phyloP scores from a whole-genome alignment of 1,140 invertebrate species.

The Acromyrmex echinatior region DNA sequence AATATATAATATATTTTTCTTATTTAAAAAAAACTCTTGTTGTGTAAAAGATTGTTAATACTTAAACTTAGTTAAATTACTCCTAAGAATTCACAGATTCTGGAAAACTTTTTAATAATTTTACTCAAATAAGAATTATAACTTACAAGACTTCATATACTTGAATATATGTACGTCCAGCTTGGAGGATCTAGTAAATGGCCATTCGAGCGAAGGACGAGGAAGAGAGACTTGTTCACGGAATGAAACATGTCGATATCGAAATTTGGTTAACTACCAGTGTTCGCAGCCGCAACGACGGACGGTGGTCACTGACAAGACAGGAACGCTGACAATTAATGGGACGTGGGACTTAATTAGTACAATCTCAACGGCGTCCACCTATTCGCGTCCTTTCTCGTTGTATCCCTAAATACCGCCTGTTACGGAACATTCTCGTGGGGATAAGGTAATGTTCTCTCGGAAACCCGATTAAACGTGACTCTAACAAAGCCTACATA shows the following conservation, averaged over 20 bases:
- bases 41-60: background rate
- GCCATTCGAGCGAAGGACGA: background rate
- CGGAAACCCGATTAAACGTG: slow-evolving; percentile 35
- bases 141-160: background rate
- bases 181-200: background rate
- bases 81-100: background rate
- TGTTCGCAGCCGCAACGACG: slow-evolving; percentile 68
- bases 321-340: slow-evolving; percentile 76
- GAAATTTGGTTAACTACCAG: slow-evolving; percentile 72
- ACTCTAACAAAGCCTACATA: slow-evolving; percentile 3
- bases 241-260: slow-evolving; percentile 73
- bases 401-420: slow-evolving; percentile 60
- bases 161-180: background rate
- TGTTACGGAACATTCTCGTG: slow-evolving; percentile 62
- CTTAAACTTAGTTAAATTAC: background rate
- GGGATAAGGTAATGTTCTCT: slow-evolving; percentile 68
- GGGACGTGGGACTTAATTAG: slow-evolving; percentile 77
- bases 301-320: slow-evolving; percentile 67
- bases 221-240: slow-evolving; percentile 25
- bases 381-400: slow-evolving; percentile 28
- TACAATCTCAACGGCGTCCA: slow-evolving; percentile 75
- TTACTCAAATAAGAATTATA: background rate
- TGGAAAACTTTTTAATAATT: background rate
- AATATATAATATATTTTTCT: no score
- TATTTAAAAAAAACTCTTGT: background rate